These are phyloP conservation scores for Phyto melanocephala DNA, from an alignment of 2,888 invertebrate genomes.

Conservation along the genomic window DNA sequence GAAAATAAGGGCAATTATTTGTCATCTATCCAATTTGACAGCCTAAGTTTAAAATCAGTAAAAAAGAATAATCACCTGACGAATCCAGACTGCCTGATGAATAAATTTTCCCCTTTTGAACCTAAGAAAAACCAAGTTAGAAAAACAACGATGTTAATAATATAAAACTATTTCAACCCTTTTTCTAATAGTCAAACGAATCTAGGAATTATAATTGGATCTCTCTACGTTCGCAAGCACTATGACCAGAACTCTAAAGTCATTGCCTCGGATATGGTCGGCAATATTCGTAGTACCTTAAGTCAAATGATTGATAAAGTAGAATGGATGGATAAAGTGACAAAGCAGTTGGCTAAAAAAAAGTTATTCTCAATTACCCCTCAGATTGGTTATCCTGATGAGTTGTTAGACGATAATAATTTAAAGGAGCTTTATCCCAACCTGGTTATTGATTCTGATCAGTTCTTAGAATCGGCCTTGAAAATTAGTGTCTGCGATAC, in stretches of 20 bases:
- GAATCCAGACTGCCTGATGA: no score
- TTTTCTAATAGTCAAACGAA: no score
- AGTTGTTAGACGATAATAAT: constrained; percentile 89
- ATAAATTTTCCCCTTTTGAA: no score
- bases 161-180: no score
- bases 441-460: constrained; percentile 85
- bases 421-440: constrained; percentile 88
- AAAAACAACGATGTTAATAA: no score
- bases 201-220: no score
- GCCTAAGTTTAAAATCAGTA: no score
- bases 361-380: constrained; percentile 91
- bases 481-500: constrained; percentile 90
- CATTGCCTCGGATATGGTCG: constrained; percentile 92
- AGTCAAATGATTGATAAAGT: constrained; percentile 87
- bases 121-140: no score
- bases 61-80: no score
- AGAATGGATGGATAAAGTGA: constrained; percentile 95
- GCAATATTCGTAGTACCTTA: constrained; percentile 90
- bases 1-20: no score
- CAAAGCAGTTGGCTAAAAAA: constrained; percentile 86
- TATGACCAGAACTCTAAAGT: constrained; percentile 91
- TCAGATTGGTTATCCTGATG: no score
- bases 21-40: no score
- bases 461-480: constrained; percentile 87
- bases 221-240: constrained; percentile 91